Base-by-base conservation (phyloP, 1,140 invertebrate genomes). In the Nasonia giraulti region DNA sequence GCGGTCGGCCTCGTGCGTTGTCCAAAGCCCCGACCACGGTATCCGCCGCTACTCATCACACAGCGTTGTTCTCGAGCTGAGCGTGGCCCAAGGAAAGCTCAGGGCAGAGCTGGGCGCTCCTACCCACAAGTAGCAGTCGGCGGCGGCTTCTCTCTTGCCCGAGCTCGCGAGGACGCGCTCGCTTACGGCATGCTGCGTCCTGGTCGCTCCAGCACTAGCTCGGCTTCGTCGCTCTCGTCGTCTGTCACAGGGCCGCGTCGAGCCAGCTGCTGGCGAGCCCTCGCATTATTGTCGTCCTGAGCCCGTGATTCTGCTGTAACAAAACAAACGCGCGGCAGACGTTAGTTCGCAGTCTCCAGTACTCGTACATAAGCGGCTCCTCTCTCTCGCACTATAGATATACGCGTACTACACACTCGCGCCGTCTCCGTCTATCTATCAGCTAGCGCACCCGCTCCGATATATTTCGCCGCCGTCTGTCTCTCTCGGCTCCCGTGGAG, bases 11-110 rank as follows among this genome's bases (percentile, higher is more conserved):
- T 73, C 69, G 78, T 76, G 68, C 80, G 85, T 83, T 83, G 82
- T 76, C 76, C 85, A 86, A 86, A 83, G 77, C 85, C 85, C 69
- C 85, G 85, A 80, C 85, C 85, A 74, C 84, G 84, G n/a, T 66
- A 83, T 37, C 62, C 23, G 44, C 82, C 69, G 85, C 82, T 47
- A 83, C 85, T 86, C 85, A 86, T 86, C 55, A 80, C 85, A 82
- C 84, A 73, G 62, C 37, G 55, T 82, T 82, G 20, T 40, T 37
- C 83, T 62, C 68, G 33, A 74, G 62, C 77, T 71, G 31, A 55
- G 47, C 68, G 20, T 44, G 68, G 77, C 77, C 77, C 82, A 78
- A 78, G 62, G 50, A 75, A 74, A 71, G 10, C 68, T 71, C 27
- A 14, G 68, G 27, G 68, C 27, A 33, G 68, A 71, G 68, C 55